These are phyloP conservation scores for Dolichopus griseipennis DNA, from an alignment of 2,888 invertebrate species.

Conservation along the genomic window DNA sequence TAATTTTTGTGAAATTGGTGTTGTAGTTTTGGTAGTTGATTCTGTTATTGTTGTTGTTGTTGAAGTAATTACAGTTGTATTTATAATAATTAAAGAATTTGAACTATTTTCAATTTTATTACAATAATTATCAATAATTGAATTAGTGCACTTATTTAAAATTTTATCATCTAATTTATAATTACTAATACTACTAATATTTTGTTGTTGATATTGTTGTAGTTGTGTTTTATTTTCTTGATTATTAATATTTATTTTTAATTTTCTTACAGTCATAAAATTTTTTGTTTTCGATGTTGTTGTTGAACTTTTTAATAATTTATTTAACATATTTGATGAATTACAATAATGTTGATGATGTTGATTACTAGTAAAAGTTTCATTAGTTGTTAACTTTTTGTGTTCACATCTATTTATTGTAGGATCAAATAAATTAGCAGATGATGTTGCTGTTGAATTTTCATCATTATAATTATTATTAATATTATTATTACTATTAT, in stretches of 20 bases:
- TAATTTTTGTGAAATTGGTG: background rate
- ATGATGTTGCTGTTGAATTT: background rate
- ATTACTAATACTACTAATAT: background rate
- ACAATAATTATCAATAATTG: background rate
- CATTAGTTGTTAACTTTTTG: background rate
- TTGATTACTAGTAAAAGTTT: background rate
- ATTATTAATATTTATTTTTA: constrained; percentile 19
- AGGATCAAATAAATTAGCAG: no score
- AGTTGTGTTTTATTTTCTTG: background rate
- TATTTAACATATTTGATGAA: background rate
- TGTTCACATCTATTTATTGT: background rate
- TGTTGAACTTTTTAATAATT: constrained; percentile 20
- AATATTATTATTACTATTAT: background rate
- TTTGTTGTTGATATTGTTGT: background rate
- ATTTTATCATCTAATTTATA: background rate
- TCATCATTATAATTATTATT: background rate
- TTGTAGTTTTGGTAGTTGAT: background rate
- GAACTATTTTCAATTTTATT: background rate
- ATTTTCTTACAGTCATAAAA: constrained; percentile 22
- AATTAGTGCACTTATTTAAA: background rate
- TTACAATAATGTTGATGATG: constrained; percentile 14
- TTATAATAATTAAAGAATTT: background rate
- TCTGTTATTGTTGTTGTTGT: background rate
- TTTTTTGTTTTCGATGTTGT: constrained; percentile 14
- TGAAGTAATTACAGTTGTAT: background rate